A percentile compares a stretch with the other conserved stretches of the same genome.
phyloP scores from a whole-genome alignment of 2,113 vertebrate genomes.

The Ochotona princeps region DNA sequence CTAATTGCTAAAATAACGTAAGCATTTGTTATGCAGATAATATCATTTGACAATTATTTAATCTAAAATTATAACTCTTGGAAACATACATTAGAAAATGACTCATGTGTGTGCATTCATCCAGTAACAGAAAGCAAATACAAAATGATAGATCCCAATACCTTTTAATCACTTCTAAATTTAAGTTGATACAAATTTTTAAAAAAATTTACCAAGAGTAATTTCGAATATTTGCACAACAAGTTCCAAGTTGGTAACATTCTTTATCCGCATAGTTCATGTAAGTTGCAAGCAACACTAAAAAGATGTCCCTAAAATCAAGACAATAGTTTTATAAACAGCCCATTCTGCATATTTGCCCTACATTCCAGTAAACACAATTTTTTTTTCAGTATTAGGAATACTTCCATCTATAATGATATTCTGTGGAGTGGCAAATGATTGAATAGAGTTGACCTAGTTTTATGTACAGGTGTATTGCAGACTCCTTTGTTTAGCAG shows the following conservation, averaged over 20 bases:
- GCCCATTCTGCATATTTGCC: neutral
- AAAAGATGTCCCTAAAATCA: conserved; percentile 28
- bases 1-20: too few relatives aligned
- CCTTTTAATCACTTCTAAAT: conserved; percentile 19
- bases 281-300: neutral
- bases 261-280: neutral
- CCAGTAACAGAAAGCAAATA: neutral
- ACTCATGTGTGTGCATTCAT: neutral
- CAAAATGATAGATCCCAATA: neutral
- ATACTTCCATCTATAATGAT: neutral
- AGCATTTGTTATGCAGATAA: too few relatives aligned
- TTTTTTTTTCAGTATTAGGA: neutral
- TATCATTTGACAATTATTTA: neutral
- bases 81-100: neutral
- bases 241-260: neutral
- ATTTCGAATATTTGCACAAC: neutral
- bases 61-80: neutral
- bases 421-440: neutral
- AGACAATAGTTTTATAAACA: neutral
- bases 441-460: neutral
- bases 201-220: neutral
- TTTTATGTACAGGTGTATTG: neutral
- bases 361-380: neutral
- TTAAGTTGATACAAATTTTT: conserved; percentile 31
- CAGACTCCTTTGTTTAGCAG: neutral